These are phyloP conservation scores for Callionymus lyra DNA, from an alignment of 2,113 vertebrate genomes.

Conservation along the genomic window DNA sequence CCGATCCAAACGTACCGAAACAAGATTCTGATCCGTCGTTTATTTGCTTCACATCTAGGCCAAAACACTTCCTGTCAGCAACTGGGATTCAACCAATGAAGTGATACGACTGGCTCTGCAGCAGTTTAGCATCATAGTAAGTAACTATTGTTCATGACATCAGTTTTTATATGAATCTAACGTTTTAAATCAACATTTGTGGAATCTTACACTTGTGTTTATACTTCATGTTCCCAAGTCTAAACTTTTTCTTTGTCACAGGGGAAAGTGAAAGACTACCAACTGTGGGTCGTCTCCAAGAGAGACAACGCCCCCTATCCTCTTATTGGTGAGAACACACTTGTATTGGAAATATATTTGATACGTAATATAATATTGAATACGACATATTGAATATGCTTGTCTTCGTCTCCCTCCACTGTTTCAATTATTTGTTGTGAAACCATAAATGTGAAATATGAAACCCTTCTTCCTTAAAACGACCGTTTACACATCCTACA, in stretches of 20 bases:
- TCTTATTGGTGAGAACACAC: conserved; percentile 82
- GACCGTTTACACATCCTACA: too few species aligned
- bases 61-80: conserved; percentile 84
- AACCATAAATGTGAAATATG: too few species aligned
- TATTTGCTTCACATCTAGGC: conserved; percentile 57
- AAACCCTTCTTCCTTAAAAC: too few species aligned
- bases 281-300: conserved; percentile 91
- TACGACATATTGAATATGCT: too few species aligned
- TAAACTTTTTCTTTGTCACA: conserved; percentile 38
- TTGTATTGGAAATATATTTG: too few species aligned
- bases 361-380: too few species aligned
- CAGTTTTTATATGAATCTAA: neutral
- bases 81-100: conserved; percentile 80
- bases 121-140: conserved; percentile 85
- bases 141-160: conserved; percentile 24
- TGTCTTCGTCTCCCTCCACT: too few species aligned
- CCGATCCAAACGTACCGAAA: too few species aligned
- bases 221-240: neutral
- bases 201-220: too few species aligned
- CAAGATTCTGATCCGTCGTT: neutral
- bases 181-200: too few species aligned
- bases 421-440: too few species aligned
- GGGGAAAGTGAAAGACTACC: conserved; percentile 86
- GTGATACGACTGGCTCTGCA: conserved; percentile 82
- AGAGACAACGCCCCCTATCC: conserved; percentile 89